phyloP scores from a whole-genome alignment of 2,113 vertebrate species.

The Oryzias melastigma region DNA sequence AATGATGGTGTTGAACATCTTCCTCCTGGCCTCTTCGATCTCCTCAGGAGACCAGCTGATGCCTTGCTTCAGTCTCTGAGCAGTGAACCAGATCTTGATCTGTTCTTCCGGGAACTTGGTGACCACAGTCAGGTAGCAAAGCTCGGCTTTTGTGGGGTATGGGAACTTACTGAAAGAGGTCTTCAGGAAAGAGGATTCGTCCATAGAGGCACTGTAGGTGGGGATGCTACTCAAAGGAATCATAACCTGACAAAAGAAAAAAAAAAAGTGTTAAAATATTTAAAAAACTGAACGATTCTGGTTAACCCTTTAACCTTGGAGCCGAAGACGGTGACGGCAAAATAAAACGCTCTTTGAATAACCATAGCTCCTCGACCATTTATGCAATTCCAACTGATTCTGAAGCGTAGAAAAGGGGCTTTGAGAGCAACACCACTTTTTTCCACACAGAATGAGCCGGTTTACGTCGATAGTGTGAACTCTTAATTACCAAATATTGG shows the following conservation, averaged over 20 bases:
- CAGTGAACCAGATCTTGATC: conserved; percentile 99
- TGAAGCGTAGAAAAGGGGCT: too few species aligned
- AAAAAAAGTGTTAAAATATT: too few species aligned
- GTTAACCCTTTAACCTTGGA: not conserved
- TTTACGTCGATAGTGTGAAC: too few species aligned
- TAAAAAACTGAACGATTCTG: too few species aligned
- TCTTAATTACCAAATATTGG: too few species aligned
- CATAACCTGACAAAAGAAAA: conserved; percentile 80
- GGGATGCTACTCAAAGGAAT: conserved; percentile 98
- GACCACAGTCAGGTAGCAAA: conserved; percentile 97
- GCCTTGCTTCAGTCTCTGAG: conserved; percentile 95
- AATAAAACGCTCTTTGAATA: too few species aligned
- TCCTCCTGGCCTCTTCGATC: conserved; percentile 95
- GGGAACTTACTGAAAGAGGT: conserved; percentile 98
- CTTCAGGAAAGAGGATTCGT: conserved; percentile 94
- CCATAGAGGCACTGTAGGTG: conserved; percentile 94
- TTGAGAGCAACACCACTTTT: too few species aligned
- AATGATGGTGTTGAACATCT: conserved; percentile 98
- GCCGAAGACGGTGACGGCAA: too few species aligned
- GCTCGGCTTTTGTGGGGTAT: conserved; percentile 96
- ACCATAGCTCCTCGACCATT: too few species aligned
- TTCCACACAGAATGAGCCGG: too few species aligned
- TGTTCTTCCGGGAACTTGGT: conserved; percentile 98
- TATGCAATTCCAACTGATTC: too few species aligned
- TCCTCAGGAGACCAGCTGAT: conserved; percentile 99